A percentile compares a stretch with the other conserved stretches of the same genome.
Conservation (phyloP, 2,113 vertebrate genomes). For the Elephantulus edwardii region DNA sequence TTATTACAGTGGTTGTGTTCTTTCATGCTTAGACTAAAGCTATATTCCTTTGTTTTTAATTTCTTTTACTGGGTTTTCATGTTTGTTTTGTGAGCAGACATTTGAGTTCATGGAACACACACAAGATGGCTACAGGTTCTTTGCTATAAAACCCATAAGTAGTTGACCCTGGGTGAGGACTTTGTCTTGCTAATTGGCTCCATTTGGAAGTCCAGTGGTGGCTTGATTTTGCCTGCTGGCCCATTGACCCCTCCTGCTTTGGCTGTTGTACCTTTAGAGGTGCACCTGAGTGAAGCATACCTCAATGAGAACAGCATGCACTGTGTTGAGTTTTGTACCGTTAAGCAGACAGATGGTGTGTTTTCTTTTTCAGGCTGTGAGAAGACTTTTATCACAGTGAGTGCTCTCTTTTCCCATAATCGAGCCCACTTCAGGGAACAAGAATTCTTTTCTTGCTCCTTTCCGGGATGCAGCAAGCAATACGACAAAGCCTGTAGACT, state of each 20-base stretch:
- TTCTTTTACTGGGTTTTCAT: background rate
- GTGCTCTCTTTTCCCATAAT: constrained; percentile 96
- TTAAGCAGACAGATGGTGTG: background rate
- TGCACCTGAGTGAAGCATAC: background rate
- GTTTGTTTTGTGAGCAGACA: too few species aligned
- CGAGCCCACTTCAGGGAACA: constrained; percentile 96
- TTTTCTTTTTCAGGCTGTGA: constrained; percentile 90
- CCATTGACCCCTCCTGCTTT: background rate
- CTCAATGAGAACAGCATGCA: background rate
- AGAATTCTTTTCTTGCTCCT: constrained; percentile 94
- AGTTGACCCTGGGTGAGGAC: background rate
- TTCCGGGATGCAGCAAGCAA: constrained; percentile 95
- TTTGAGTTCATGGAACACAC: background rate
- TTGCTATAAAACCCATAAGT: background rate
- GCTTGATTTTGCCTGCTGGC: background rate
- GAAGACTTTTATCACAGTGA: constrained; percentile 98
- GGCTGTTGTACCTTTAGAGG: background rate
- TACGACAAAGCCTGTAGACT: constrained; percentile 98
- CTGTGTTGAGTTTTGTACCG: background rate
- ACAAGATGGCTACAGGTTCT: background rate
- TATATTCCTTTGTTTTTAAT: background rate
- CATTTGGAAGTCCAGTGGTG: background rate
- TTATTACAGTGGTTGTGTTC: background rate
- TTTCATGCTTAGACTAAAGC: background rate
- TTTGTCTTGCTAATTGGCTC: background rate